Base-by-base conservation (phyloP, 2,888 invertebrate genomes). In the Biston betularia region DNA sequence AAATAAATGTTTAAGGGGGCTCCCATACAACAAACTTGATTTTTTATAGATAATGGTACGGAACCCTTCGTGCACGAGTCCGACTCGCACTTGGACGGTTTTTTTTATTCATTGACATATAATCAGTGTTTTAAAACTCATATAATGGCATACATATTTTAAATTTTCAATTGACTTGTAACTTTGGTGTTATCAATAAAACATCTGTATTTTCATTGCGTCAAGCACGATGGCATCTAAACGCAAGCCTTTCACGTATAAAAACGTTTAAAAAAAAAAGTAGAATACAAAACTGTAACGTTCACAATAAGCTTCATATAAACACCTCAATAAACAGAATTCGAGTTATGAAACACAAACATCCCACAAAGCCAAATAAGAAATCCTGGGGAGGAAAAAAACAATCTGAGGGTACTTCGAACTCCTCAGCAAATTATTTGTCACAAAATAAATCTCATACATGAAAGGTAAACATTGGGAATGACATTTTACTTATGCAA, bases 371-470 rank as follows among this genome's bases (percentile, higher is more conserved):
- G 56, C 56, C 9, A 56, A 35, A 46, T 34, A 56, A 55, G 34
- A 56, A 56, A 56, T 56, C 56, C 10, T 7, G 14, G n/a, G 14
- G 1, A 55, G 42, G 56, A 50, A 63, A 56, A 63, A 50, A 63
- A 63, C 48, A 63, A 63, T 56, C 46, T 33, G 10, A 4, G 15
- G n/a, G 40, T 48, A 50, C 49, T 63, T 50, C 24, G 42, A 35
- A 35, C 46, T 62, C 38, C 40, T 9, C 54, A 35, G 15, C 49
- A 61, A 61, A 53, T 53, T 53, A 38, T 63, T 49, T 50, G 56
- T 44, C 35, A 50, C 55, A 55, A 55, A 63, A 63, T 24, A 63
- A 55, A 56, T 63, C 54, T 63, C 49, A 54, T 54, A 54, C 48
- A 35, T 34, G 48, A 33, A 14, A 62, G n/a, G 49, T 55, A 48